Percentiles rank a stretch among this genome's conserved stretches.
phyloP scores from a whole-genome alignment of 92 coral and sea anemone genomes.

The Zoanthus solanderi region DNA sequence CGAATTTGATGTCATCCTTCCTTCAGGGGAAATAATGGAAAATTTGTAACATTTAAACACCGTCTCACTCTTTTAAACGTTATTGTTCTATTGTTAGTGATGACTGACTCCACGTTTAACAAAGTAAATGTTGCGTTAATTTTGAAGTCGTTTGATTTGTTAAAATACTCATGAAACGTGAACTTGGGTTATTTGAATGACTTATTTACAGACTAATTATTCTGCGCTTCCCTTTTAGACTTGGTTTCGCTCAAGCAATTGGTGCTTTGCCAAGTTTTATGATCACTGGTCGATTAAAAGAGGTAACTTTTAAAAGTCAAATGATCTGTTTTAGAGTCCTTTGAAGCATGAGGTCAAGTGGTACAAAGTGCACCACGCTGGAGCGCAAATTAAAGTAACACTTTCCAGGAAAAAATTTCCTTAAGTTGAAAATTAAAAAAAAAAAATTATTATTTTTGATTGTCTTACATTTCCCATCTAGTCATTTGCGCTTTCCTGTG shows the following conservation, averaged over 20 bases:
- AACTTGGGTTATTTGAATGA: not conserved
- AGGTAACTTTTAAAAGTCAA: conserved; percentile 55
- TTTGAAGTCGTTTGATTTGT: not conserved
- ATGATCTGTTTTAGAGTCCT: no score
- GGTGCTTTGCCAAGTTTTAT: conserved; percentile 87
- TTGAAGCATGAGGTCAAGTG: not conserved
- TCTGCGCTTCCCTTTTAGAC: conserved; percentile 49
- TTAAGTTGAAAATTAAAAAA: no score
- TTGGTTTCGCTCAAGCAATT: conserved; percentile 88
- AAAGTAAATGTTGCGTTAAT: not conserved
- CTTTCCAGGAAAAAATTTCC: no score
- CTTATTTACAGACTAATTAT: not conserved
- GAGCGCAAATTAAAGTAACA: not conserved
- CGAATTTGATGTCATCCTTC: no score
- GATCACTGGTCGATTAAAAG: conserved; percentile 67
- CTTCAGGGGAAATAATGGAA: no score
- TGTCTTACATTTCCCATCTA: no score
- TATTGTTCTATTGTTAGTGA: no score
- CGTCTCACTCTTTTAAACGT: no score
- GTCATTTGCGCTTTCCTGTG: no score
- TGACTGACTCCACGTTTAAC: no score
- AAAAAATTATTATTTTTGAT: no score
- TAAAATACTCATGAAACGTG: not conserved
- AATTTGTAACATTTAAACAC: no score
- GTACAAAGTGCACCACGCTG: not conserved